Evolutionary conservation across 2,888 invertebrate species (phyloP).

Genomic region (Dynastes hyllus): DNA sequence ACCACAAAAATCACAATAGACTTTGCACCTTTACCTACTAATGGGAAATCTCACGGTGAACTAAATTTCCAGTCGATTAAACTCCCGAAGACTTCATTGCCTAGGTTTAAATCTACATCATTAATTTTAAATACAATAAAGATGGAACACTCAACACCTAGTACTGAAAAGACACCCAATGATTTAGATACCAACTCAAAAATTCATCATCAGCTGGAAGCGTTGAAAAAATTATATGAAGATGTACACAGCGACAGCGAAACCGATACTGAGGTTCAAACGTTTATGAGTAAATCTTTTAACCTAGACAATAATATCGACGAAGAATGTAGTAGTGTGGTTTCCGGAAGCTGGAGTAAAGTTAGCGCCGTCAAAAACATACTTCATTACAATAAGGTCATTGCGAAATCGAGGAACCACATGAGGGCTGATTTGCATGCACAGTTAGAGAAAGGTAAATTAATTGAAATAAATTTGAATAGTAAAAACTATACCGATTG

Average conservation of each 20-base stretch:
- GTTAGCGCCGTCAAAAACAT: slow-evolving; percentile 72
- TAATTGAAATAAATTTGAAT: slow-evolving; percentile 8
- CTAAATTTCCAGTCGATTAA: slow-evolving; percentile 53
- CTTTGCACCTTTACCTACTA: slow-evolving; percentile 66
- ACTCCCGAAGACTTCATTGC: slow-evolving; percentile 62
- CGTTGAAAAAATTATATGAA: slow-evolving; percentile 69
- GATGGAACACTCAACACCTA: slow-evolving; percentile 55
- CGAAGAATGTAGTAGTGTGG: slow-evolving; percentile 67
- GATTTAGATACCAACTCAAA: slow-evolving; percentile 50
- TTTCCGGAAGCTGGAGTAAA: slow-evolving; percentile 76
- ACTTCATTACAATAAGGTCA: slow-evolving; percentile 59
- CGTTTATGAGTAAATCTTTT: slow-evolving; percentile 70
- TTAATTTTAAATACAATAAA: slow-evolving; percentile 69
- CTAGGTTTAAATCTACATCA: slow-evolving; percentile 71
- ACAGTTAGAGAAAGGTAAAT: slow-evolving; percentile 69
- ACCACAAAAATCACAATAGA: slow-evolving; percentile 71
- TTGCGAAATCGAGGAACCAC: slow-evolving; percentile 50
- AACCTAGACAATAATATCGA: slow-evolving; percentile 59
- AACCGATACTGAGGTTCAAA: slow-evolving; percentile 78
- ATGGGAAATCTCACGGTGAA: slow-evolving; percentile 51
- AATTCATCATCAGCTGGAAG: slow-evolving; percentile 67
- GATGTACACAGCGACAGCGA: slow-evolving; percentile 72
- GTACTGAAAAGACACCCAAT: slow-evolving; percentile 40
- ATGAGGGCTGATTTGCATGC: slow-evolving; percentile 58
- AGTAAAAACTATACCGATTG: too few species aligned